Base-by-base conservation (phyloP, 2,797 vertebrate genomes). In the Dipus sagitta region DNA sequence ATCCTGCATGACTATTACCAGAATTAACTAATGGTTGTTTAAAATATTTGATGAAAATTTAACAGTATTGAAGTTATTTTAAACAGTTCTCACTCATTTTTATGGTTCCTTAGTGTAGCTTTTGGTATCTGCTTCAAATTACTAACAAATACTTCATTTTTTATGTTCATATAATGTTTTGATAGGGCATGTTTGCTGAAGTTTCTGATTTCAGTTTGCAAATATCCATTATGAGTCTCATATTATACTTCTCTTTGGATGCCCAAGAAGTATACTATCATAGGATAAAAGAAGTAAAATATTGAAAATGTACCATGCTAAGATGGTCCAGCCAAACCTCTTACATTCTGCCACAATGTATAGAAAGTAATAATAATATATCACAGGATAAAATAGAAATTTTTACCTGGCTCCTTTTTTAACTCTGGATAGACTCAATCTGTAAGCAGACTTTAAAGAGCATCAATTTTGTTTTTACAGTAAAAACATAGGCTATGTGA, bases 391-490 rank as follows among this genome's bases (percentile, higher is more conserved):
- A 92, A 90, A 86, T 23, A 4, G 38, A 93, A 83, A 88, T n/a
- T n/a, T 47, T 70, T 34, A 62, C 30, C 28, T 21, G 12, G 38
- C n/a, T 83, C 23, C 3, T 94, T 94, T 17, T 68, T 64, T 54
- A 88, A 26, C n/a, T 74, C 30, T 80, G 13, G 21, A 76, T 77
- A 26, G 30, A 62, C 28, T 85, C 52, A 26, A 79, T 20, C n/a
- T 79, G 91, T 67, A 88, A 88, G 80, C 1, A 88, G 65, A 42
- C 21, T 74, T 92, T 65, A 88, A 70, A 86, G 87, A 68, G 1
- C 62, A 86, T 30, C 71, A n/a, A 72, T 88, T 85, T 70, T 32
- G 1, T 82, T 86, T 89, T 81, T 86, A 74, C 26, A 78, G 11
- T 13, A 10, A 81, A 93, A 85, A 24, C 76, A 62, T 15, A 65